phyloP scores from a whole-genome alignment of 2,113 vertebrate species.

The Misgurnus mizolepis region DNA sequence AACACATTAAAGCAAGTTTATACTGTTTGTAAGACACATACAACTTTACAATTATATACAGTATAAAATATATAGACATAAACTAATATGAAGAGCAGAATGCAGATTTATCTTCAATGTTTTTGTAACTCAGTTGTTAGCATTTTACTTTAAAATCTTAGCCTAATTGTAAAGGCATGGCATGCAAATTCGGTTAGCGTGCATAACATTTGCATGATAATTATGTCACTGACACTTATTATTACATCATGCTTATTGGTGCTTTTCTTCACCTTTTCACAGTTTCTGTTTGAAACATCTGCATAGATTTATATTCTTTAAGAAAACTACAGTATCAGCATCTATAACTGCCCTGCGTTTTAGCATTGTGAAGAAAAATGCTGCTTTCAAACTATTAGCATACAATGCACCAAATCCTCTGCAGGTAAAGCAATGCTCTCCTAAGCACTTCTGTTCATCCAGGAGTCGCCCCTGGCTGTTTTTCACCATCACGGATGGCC shows the following conservation, averaged over 20 bases:
- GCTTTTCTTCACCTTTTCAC: neutral
- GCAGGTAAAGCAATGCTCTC: neutral
- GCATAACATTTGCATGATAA: too few relatives aligned
- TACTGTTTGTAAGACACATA: too few relatives aligned
- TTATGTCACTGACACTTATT: too few relatives aligned
- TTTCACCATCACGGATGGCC: neutral
- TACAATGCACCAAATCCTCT: conserved; percentile 5
- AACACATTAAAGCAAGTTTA: too few relatives aligned
- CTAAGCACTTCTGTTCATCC: neutral
- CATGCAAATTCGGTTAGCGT: too few relatives aligned
- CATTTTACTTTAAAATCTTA: too few relatives aligned
- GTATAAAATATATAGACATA: too few relatives aligned
- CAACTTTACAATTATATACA: too few relatives aligned
- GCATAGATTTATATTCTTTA: neutral
- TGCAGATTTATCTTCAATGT: too few relatives aligned
- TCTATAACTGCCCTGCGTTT: neutral
- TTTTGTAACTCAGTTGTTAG: too few relatives aligned
- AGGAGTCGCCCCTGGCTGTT: neutral
- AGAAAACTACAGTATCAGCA: conserved; percentile 13
- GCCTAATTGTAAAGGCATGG: too few relatives aligned
- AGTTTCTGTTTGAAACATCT: neutral
- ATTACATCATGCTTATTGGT: neutral
- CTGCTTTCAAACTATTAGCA: conserved; percentile 33
- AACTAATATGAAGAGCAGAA: too few relatives aligned
- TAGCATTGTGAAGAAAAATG: conserved; percentile 11